These are phyloP conservation scores for Neodontobutis hainanensis DNA, from an alignment of 2,113 vertebrate genomes.

Conservation along the genomic window DNA sequence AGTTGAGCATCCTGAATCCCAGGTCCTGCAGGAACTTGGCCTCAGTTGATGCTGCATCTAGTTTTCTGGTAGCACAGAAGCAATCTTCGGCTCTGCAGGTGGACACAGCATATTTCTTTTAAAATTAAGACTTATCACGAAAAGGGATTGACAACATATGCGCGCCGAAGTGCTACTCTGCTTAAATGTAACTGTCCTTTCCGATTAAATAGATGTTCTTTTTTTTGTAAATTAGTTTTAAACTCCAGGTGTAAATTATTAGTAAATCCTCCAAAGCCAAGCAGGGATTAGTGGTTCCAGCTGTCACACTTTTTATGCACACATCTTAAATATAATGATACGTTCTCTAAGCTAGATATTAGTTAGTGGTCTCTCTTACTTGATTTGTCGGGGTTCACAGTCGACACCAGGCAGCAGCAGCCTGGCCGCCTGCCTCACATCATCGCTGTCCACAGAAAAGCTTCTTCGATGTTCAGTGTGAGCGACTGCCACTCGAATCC, in stretches of 20 bases:
- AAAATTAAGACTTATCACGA: conserved; percentile 31
- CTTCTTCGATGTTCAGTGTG: conserved; percentile 95
- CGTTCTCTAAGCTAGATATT: too few species aligned
- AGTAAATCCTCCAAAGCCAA: too few species aligned
- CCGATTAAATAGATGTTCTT: too few species aligned
- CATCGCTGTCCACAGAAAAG: conserved; percentile 97
- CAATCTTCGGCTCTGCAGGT: conserved; percentile 78
- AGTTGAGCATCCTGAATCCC: conserved; percentile 84
- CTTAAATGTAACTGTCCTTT: too few species aligned
- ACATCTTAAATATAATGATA: too few species aligned
- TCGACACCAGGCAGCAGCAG: conserved; percentile 95
- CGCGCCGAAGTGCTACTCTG: too few species aligned
- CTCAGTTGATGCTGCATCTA: conserved; percentile 80
- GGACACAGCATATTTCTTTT: conserved; percentile 36
- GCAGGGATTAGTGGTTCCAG: too few species aligned
- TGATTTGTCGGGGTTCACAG: conserved; percentile 95
- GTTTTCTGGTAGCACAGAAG: conserved; percentile 75
- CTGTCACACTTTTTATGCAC: too few species aligned
- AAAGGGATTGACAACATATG: conserved; percentile 31
- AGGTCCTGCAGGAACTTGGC: conserved; percentile 81
- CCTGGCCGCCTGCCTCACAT: conserved; percentile 94
- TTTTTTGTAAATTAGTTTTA: too few species aligned
- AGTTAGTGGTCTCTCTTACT: conserved; percentile 77
- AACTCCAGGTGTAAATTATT: too few species aligned
- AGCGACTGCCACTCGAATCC: conserved; percentile 95